Evolutionary conservation across 2,113 vertebrate genomes (phyloP).

Genomic region (Catagonus wagneri): DNA sequence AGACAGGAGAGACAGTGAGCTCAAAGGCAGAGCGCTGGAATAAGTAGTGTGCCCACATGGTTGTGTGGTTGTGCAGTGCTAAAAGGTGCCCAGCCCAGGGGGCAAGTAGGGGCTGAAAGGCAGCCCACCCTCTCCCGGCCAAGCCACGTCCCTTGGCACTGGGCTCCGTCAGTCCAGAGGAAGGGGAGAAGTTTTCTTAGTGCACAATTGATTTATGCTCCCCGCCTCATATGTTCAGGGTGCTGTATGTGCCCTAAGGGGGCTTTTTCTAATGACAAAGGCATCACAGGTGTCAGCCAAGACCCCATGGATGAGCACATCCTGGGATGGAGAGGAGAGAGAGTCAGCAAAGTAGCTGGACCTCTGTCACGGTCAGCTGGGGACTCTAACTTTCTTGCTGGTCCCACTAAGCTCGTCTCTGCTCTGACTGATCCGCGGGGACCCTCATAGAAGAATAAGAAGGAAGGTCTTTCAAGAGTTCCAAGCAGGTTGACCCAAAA

Average conservation of each 20-base stretch:
- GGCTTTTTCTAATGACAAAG: slow-evolving; percentile 21
- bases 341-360: not conserved
- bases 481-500: not conserved
- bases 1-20: not conserved
- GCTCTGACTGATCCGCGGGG: not conserved
- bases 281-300: not conserved
- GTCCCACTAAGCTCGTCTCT: not conserved
- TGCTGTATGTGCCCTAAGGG: not conserved
- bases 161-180: not conserved
- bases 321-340: not conserved
- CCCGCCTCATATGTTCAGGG: not conserved
- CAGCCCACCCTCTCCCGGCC: not conserved
- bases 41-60: accelerated
- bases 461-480: not conserved
- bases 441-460: not conserved
- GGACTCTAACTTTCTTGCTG: not conserved
- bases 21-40: not conserved
- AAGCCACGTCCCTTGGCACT: not conserved
- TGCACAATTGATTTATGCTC: not conserved
- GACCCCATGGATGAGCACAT: not conserved
- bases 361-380: accelerated
- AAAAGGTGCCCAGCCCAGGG: not conserved
- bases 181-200: not conserved
- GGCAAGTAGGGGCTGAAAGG: not conserved
- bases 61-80: not conserved